A percentile compares a stretch with the other conserved stretches of the same genome.
Conservation (phyloP, 2,888 invertebrate genomes). For the Euspilapteryx auroguttella region DNA sequence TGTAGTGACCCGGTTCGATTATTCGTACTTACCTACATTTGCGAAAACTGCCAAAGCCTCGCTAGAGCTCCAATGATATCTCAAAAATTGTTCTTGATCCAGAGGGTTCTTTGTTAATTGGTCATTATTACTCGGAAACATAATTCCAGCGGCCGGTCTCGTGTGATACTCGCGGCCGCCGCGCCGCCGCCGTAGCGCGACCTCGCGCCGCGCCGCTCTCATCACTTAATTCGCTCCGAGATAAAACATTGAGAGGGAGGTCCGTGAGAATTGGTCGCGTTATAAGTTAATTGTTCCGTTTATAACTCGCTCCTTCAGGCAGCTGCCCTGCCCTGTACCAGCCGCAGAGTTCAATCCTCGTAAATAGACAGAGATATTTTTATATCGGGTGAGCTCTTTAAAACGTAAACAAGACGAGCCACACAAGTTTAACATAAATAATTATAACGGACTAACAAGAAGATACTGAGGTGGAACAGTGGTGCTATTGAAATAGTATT, state of each 20-base stretch:
- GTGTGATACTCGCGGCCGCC: not conserved
- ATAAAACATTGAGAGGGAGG: too few species aligned
- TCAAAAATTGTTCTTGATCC: too few species aligned
- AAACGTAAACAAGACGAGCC: conserved; percentile 36
- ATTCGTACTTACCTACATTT: too few species aligned
- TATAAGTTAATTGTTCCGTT: conserved; percentile 48
- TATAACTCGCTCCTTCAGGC: conserved; percentile 49
- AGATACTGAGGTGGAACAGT: too few species aligned
- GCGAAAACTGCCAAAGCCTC: too few species aligned
- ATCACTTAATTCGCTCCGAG: not conserved
- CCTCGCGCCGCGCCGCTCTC: conserved; percentile 10
- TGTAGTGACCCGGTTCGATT: too few species aligned
- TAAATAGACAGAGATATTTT: conserved; percentile 59
- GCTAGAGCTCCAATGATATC: too few species aligned
- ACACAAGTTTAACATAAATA: conserved; percentile 47
- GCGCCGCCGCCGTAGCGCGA: conserved; percentile 3
- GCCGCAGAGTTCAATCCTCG: conserved; percentile 49
- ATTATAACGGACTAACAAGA: conserved; percentile 14
- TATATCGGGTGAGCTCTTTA: conserved; percentile 46
- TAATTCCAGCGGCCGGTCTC: conserved; percentile 34
- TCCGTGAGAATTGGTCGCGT: conserved; percentile 23
- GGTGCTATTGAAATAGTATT: too few species aligned
- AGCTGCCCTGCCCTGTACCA: conserved; percentile 52
- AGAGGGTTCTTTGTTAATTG: conserved; percentile 57
- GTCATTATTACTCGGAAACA: conserved; percentile 46